A percentile compares a stretch with the other conserved stretches of the same genome.
Conservation (phyloP, 2,797 vertebrate genomes). For the Trematomus bernacchii region DNA sequence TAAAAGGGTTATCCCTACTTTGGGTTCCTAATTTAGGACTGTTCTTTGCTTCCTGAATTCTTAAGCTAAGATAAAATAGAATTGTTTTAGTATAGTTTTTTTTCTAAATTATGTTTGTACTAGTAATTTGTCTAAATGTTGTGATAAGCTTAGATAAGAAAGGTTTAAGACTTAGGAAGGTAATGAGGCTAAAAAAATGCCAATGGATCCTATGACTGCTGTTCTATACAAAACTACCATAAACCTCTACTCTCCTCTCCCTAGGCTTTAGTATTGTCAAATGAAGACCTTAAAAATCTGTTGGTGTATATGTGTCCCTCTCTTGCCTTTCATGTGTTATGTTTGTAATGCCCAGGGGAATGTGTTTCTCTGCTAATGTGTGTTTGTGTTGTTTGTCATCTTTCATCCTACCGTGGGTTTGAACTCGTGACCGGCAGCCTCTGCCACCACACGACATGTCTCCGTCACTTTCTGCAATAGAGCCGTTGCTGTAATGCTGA, state of each 20-base stretch:
- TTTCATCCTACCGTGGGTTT: constrained; percentile 72
- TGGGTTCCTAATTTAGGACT: too few relatives aligned
- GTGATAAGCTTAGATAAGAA: too few relatives aligned
- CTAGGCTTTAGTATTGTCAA: not conserved
- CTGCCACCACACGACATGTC: constrained; percentile 73
- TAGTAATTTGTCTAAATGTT: too few relatives aligned
- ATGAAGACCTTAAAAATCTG: not conserved
- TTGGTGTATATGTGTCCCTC: not conserved
- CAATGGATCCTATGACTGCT: too few relatives aligned
- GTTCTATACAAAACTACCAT: not conserved
- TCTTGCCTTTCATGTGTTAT: not conserved
- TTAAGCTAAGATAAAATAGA: too few relatives aligned
- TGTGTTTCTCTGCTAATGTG: not conserved
- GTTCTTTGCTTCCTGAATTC: too few relatives aligned
- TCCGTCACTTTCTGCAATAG: constrained; percentile 76
- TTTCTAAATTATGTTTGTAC: too few relatives aligned
- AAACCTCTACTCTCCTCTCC: not conserved
- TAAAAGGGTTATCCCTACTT: too few relatives aligned
- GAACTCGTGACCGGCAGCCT: constrained; percentile 72
- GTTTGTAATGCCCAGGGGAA: not conserved
- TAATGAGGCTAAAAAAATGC: too few relatives aligned
- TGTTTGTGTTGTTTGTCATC: not conserved
- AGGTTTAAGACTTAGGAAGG: too few relatives aligned
- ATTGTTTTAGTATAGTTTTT: too few relatives aligned
- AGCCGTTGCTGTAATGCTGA: constrained; percentile 76